phyloP scores from a whole-genome alignment of 2,113 vertebrate genomes.

The Microcebus ravelobensis region DNA sequence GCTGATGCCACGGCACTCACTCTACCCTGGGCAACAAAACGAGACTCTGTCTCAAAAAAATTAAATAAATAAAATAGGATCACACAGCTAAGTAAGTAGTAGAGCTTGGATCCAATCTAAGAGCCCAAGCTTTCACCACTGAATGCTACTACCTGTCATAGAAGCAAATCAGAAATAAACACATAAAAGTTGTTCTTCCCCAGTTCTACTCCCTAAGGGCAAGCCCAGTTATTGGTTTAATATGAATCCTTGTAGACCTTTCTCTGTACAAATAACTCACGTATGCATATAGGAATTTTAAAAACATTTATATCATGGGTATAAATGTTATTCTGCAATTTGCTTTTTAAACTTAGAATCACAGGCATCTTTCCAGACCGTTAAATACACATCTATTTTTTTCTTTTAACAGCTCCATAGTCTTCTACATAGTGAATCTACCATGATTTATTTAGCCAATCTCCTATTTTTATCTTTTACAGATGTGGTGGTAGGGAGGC shows the following conservation, averaged over 20 bases:
- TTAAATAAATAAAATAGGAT: background rate
- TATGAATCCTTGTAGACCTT: background rate
- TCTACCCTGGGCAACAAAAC: too few relatives aligned
- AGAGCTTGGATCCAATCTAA: background rate
- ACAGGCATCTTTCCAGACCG: constrained; percentile 37
- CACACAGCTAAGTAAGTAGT: background rate
- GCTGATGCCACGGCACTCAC: too few relatives aligned
- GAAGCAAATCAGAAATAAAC: constrained; percentile 26
- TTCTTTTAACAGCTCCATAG: background rate
- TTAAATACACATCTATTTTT: background rate
- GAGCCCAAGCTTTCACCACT: background rate
- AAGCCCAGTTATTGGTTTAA: background rate
- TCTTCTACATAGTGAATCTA: background rate
- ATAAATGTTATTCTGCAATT: background rate
- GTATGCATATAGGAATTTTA: background rate
- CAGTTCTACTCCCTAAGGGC: background rate
- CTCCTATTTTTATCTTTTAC: constrained; percentile 58
- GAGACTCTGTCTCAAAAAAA: too few relatives aligned
- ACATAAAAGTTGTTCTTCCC: background rate
- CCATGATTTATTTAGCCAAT: constrained; percentile 54
- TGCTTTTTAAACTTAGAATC: constrained; percentile 29
- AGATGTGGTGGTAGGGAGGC: constrained; percentile 46
- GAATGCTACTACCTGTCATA: background rate
- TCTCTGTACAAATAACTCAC: background rate
- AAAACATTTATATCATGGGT: background rate